Conservation (phyloP, 1,140 invertebrate genomes). For the Macrobrachium rosenbergii region DNA sequence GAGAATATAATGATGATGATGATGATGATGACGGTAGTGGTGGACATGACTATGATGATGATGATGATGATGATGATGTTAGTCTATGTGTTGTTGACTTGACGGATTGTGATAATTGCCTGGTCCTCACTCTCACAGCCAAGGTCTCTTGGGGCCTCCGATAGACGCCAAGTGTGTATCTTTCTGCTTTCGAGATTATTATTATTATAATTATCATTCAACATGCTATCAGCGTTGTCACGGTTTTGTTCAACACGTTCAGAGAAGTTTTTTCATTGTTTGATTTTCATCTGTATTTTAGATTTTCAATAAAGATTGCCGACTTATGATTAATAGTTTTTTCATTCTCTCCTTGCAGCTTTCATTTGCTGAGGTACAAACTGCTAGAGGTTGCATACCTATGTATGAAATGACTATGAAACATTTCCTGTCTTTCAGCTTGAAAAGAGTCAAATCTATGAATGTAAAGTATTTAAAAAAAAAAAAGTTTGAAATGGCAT, state of each 20-base stretch:
- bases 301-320: conserved; percentile 63
- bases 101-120: conserved; percentile 35
- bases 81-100: neutral
- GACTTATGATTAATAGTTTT: conserved; percentile 54
- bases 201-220: conserved; percentile 25
- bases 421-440: too few species aligned
- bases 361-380: neutral
- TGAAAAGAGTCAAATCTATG: too few species aligned
- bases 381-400: neutral
- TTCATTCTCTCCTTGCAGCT: neutral
- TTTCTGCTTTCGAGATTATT: conserved; percentile 33
- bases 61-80: neutral
- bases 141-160: conserved; percentile 41
- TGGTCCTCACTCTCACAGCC: conserved; percentile 11
- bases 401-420: too few species aligned
- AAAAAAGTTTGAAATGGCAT: too few species aligned
- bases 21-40: neutral
- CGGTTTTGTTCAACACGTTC: conserved; percentile 48
- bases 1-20: neutral
- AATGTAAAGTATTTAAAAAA: too few species aligned
- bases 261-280: conserved; percentile 58
- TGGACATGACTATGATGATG: neutral
- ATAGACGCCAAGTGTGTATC: conserved; percentile 56
- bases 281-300: conserved; percentile 61
- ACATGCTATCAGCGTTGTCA: conserved; percentile 61